Evolutionary conservation across 1,140 invertebrate genomes (phyloP), one percentile per base, ranked within the genome.

Genomic region (Hypothenemus hampei): DNA sequence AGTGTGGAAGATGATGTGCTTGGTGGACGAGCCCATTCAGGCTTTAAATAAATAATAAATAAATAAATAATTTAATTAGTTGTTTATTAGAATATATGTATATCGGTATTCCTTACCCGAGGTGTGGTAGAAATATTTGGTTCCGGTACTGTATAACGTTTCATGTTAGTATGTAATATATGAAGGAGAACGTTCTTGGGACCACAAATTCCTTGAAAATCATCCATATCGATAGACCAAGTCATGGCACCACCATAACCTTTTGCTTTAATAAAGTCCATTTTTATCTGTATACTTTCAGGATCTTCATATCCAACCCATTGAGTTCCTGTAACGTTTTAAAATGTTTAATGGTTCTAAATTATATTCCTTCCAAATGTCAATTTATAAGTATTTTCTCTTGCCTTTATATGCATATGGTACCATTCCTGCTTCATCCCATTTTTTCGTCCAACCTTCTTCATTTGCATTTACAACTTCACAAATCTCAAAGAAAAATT

Each of bases 261-360:
- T 64, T 84, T 87, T 10, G 79, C 64, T 65, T 87, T 89, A 50
- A 92, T 86, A 70, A 79, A 91, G 60, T 91, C 84, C 84, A 92
- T 89, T 73, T 94, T 94, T 41, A 89, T 87, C 61, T 87, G 82
- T 1, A 93, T 73, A 64, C 87, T 89, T 59, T 79, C 76, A 3
- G 76, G 72, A 65, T 93, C 83, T 69, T 97, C 93, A 66, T 93
- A 96, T 10, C 92, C 91, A 18, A 95, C 86, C 92, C 93, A 95
- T 66, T 93, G 90, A 1, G 83, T 89, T 33, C 76, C 80, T 80
- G 39, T 10, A 23, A 54, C 18, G 16, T 40, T 8, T 57, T 40
- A 46, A 36, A 46, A 29, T 7, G 6, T 20, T 23, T 20, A 21
- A 21, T 11, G 16, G 40, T 3, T 20, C 22, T 22, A 21, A 22